Evolutionary conservation across 2,888 invertebrate species (phyloP).

Genomic region (Brachypalpus laphriformis): DNA sequence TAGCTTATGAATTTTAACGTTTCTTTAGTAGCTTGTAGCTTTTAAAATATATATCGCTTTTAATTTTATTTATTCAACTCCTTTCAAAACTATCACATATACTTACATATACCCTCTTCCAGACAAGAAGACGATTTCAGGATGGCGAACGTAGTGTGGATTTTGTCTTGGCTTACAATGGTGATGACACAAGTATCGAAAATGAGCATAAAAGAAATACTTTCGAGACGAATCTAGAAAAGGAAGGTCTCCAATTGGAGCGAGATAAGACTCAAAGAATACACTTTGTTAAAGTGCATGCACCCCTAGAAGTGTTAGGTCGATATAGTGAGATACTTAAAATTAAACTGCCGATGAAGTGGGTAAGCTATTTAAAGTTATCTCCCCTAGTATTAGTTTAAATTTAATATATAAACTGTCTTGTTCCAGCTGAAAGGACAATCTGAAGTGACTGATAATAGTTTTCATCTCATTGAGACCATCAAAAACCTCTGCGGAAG

Average conservation of each 20-base stretch:
- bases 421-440: constrained; percentile 81
- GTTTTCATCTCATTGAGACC: constrained; percentile 82
- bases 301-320: constrained; percentile 87
- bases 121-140: constrained; percentile 84
- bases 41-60: constrained; percentile 15
- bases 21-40: constrained; percentile 56
- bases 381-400: constrained; percentile 1
- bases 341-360: constrained; percentile 90
- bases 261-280: constrained; percentile 86
- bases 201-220: constrained; percentile 83
- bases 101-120: constrained; percentile 64
- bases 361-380: constrained; percentile 82
- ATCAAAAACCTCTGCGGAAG: constrained; percentile 83
- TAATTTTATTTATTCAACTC: neutral
- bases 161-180: constrained; percentile 86
- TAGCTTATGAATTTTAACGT: neutral
- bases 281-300: constrained; percentile 89
- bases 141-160: constrained; percentile 85
- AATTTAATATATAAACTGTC: constrained; percentile 1
- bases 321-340: constrained; percentile 91
- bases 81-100: neutral
- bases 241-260: constrained; percentile 86
- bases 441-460: constrained; percentile 80
- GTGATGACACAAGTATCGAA: constrained; percentile 80
- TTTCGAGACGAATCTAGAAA: constrained; percentile 86